These are phyloP conservation scores for Cephus pygmeus DNA, from an alignment of 2,888 invertebrate genomes.

Conservation along the genomic window DNA sequence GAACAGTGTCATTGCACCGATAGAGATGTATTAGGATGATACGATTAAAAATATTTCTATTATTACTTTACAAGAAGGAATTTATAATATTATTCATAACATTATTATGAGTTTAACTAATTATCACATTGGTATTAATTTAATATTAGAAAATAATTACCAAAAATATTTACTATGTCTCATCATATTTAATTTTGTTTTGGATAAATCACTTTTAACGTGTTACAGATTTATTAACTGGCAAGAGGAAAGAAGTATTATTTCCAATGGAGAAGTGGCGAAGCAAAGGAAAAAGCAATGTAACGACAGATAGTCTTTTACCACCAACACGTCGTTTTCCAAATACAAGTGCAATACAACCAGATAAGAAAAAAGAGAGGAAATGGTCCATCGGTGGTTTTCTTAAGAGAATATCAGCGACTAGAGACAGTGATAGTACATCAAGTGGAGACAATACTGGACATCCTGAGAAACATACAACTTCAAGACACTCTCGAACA, in stretches of 20 bases:
- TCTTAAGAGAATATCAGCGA: conserved; percentile 80
- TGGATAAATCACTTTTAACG: neutral
- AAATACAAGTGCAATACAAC: conserved; percentile 25
- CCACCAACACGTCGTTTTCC: conserved; percentile 42
- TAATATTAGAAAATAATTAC: neutral
- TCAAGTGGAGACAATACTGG: conserved; percentile 69
- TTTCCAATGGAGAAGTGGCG: conserved; percentile 48
- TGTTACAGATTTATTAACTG: neutral
- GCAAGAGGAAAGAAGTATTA: neutral
- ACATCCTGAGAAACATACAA: conserved; percentile 58
- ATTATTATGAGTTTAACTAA: neutral
- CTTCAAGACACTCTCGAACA: conserved; percentile 43
- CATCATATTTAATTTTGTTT: neutral
- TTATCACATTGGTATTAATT: neutral
- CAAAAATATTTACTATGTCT: neutral
- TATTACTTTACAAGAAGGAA: neutral
- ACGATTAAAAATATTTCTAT: neutral
- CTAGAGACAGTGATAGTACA: conserved; percentile 72
- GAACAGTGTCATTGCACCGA: neutral
- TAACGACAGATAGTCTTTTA: conserved; percentile 43
- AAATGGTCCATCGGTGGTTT: conserved; percentile 87
- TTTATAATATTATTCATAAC: neutral
- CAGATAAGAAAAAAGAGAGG: conserved; percentile 72
- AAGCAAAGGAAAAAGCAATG: conserved; percentile 38
- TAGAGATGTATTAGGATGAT: neutral